Evolutionary conservation across 2,888 invertebrate genomes (phyloP).

Genomic region (Atrina japonica): DNA sequence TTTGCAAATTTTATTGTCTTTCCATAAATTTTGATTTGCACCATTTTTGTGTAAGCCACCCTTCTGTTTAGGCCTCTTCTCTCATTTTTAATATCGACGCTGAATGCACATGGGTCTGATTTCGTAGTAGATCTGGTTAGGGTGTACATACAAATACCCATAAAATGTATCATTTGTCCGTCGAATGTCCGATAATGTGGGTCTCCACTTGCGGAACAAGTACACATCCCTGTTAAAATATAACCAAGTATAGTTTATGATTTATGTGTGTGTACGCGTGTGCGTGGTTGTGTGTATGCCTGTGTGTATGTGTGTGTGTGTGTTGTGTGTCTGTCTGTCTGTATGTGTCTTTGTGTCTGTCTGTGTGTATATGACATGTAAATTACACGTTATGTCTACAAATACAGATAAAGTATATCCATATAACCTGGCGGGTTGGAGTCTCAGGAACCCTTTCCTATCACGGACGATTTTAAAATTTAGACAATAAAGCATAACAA

Average conservation of each 20-base stretch:
- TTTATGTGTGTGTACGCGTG: background rate
- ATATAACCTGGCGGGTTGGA: too few species aligned
- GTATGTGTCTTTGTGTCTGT: too few species aligned
- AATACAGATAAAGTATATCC: too few species aligned
- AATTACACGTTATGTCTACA: background rate
- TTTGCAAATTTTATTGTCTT: constrained; percentile 40
- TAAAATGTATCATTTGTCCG: constrained; percentile 67
- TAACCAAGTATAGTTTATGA: too few species aligned
- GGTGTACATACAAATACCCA: constrained; percentile 75
- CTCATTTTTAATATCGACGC: constrained; percentile 59
- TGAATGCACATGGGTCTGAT: constrained; percentile 46
- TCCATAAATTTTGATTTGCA: constrained; percentile 51
- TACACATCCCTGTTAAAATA: constrained; percentile 49
- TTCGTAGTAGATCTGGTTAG: constrained; percentile 59
- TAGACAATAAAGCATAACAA: too few species aligned
- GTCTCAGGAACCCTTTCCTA: background rate
- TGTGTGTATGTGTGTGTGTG: too few species aligned
- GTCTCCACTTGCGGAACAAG: constrained; percentile 66
- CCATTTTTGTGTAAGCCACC: constrained; percentile 54
- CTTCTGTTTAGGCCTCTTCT: constrained; percentile 48
- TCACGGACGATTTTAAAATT: too few species aligned
- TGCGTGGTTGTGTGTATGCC: too few species aligned
- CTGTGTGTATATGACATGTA: background rate
- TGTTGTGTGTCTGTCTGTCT: too few species aligned
- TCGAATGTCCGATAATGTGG: constrained; percentile 77